Base-by-base conservation (phyloP, 2,888 invertebrate species). In the Trachelus stipa region DNA sequence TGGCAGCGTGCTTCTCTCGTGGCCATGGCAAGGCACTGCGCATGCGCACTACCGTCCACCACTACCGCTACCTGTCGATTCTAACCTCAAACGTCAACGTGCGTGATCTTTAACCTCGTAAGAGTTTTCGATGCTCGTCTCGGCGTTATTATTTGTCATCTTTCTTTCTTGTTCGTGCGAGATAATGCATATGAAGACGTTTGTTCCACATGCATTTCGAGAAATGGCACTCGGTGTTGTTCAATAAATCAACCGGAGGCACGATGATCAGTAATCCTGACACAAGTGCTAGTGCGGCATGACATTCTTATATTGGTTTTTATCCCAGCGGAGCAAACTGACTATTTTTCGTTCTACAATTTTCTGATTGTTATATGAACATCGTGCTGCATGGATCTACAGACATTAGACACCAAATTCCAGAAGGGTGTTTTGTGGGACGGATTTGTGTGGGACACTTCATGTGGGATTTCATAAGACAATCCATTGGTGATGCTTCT, bases 81-180 rank as follows among this genome's bases (percentile, higher is more conserved):
- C 87, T 89, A 88, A 89, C 89, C 89, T 88, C 83, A 89, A 89
- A 89, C 85, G 88, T 88, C 88, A 87, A 87, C 85, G 85, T 84
- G 84, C 80, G 80, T 81, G 75, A 73, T 71, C 78, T 76, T 77
- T 76, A 78, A 71, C 71, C 71, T 71, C 71, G 3, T 31, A 71
- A 15, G 31, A 71, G 33, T 31, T 33, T 35, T 34, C 56, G 12
- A 71, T 33, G 56, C 73, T 77, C 34, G 69, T 77, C 35, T n/a
- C 71, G 11, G 69, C 9, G 15, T 56, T 56, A n/a, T 74, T 40
- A 12, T 77, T 68, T 69, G 34, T 74, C 56, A 56, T 56, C 56
- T 56, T 56, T 23, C 23, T 23, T 56, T 9, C 15, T 23, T 56
- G 56, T 56, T 56, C 56, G 56, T 23, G 56, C 56, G 56, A 56